A percentile compares a stretch with the other conserved stretches of the same genome.
These are phyloP conservation scores for Tetranychus urticae DNA, from an alignment of 1,140 invertebrate species.

Conservation along the genomic window DNA sequence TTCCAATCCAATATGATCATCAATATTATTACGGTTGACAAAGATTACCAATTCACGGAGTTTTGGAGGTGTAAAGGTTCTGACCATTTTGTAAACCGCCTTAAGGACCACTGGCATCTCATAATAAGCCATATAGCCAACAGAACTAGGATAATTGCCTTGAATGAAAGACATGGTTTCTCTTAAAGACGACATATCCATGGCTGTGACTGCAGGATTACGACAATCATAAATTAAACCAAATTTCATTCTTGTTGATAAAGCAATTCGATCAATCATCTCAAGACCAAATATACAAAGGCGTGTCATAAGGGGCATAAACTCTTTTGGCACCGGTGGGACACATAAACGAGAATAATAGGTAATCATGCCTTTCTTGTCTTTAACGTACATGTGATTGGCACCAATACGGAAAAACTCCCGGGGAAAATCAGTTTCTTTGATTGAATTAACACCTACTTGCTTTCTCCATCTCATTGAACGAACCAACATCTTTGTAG, in stretches of 20 bases:
- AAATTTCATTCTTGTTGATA: background rate
- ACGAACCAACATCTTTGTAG: conserved; percentile 19
- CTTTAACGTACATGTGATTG: conserved; percentile 1
- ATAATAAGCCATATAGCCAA: background rate
- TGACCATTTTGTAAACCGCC: conserved; percentile 4
- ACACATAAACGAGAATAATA: conserved; percentile 8
- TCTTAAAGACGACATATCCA: conserved; percentile 4
- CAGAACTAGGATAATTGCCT: background rate
- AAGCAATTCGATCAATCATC: background rate
- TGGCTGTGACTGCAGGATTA: background rate
- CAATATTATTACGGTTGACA: background rate
- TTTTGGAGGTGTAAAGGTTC: background rate
- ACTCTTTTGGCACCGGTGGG: conserved; percentile 4
- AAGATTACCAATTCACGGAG: background rate
- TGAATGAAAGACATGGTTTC: background rate
- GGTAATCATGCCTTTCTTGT: conserved; percentile 2
- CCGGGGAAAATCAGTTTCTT: conserved; percentile 8
- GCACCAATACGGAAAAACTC: conserved; percentile 7
- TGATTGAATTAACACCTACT: background rate
- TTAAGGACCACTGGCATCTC: conserved; percentile 6
- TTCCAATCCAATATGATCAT: background rate
- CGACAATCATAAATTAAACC: conserved; percentile 6
- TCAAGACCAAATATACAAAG: conserved; percentile 1
- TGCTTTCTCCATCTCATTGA: conserved; percentile 4
- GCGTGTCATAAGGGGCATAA: background rate